Evolutionary conservation across 2,888 invertebrate genomes (phyloP).

Genomic region (Lacanobia wlatinum): DNA sequence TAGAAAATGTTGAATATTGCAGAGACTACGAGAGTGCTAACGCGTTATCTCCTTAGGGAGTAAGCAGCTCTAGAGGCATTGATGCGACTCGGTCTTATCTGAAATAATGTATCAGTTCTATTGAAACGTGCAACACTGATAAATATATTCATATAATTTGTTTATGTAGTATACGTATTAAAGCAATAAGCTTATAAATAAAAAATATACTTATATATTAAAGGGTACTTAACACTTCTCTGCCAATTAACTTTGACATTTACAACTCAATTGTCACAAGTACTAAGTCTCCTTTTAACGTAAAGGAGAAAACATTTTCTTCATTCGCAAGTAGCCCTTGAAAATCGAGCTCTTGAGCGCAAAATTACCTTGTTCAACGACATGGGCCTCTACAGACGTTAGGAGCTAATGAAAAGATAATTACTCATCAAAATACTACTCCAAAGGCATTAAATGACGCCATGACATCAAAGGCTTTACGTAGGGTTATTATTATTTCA

Average conservation of each 20-base stretch:
- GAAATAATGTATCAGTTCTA: constrained; percentile 20
- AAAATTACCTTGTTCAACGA: constrained; percentile 34
- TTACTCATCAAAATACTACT: constrained; percentile 57
- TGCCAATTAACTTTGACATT: constrained; percentile 8
- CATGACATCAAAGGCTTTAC: constrained; percentile 57
- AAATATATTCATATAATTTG: not conserved
- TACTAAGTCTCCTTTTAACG: not conserved
- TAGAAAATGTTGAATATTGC: constrained; percentile 60
- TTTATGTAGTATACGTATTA: not conserved
- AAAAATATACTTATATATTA: not conserved
- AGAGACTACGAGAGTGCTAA: constrained; percentile 48
- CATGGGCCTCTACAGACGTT: constrained; percentile 37
- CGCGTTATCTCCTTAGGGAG: constrained; percentile 55
- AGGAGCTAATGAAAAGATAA: constrained; percentile 59
- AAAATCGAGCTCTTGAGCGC: constrained; percentile 26
- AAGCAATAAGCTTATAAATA: not conserved
- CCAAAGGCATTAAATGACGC: constrained; percentile 50
- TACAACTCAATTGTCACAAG: constrained; percentile 5
- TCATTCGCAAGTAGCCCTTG: constrained; percentile 9
- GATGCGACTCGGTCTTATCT: constrained; percentile 28
- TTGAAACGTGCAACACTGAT: constrained; percentile 9
- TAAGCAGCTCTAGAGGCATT: constrained; percentile 43
- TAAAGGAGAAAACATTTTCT: constrained; percentile 18
- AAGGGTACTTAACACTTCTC: not conserved
- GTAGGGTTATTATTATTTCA: constrained; percentile 60